Percentiles rank a stretch among this genome's conserved stretches.
Conservation (phyloP, 2,113 vertebrate species). For the Apistogramma diplotaenia region DNA sequence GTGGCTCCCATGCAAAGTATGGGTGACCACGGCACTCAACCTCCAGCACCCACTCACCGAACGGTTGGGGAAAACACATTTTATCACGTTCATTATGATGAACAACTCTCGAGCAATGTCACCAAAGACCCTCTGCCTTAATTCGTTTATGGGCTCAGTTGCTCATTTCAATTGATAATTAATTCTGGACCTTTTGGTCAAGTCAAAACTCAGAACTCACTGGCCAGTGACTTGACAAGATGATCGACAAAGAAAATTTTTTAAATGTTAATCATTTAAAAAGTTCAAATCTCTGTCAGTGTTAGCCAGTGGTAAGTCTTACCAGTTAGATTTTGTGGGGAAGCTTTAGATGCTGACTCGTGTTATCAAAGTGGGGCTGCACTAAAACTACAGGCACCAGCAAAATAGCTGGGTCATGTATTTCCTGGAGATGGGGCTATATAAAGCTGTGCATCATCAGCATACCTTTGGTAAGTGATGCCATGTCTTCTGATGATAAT, state of each 20-base stretch:
- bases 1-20: not conserved
- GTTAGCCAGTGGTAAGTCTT: not conserved
- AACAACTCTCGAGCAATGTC: not conserved
- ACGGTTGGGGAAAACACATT: not conserved
- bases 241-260: too few species aligned
- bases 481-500: not conserved
- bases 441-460: not conserved
- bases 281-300: not conserved
- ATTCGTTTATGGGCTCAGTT: not conserved
- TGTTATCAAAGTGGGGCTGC: not conserved
- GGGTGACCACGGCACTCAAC: not conserved
- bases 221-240: too few species aligned
- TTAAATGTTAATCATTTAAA: too few species aligned
- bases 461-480: not conserved
- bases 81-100: not conserved
- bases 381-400: not conserved
- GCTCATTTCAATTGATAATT: not conserved
- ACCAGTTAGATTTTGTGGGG: not conserved
- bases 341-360: not conserved
- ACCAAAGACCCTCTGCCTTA: not conserved
- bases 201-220: not conserved
- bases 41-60: not conserved
- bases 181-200: too few species aligned
- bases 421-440: not conserved
- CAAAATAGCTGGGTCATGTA: not conserved